Base-by-base conservation (phyloP, 2,888 invertebrate species). In the Sarcophaga caerulescens region DNA sequence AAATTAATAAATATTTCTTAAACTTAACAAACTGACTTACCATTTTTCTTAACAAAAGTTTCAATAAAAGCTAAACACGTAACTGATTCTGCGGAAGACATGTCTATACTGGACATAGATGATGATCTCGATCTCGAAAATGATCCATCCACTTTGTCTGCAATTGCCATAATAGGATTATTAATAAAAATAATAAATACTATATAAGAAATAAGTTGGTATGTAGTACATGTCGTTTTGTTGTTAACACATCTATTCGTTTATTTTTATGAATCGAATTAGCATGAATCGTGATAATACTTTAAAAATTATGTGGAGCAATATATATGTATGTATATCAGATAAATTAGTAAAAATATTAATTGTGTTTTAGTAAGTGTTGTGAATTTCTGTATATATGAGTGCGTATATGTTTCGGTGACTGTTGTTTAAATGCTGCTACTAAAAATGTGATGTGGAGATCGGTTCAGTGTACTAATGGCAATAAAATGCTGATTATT, bases 101-200 rank as follows among this genome's bases (percentile, higher is more conserved):
- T 98, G 94, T 99, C 99, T 93, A 99, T 95, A 94, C 98, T 99
- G 92, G 98, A 98, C 97, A 98, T 98, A 94, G 98, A 98, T 94
- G 98, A 98, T 93, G 98, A 98, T 92, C 99, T 96, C 89, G 99
- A 99, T 93, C 99, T 95, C 91, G 98, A 98, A 95, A 99, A 99
- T 90, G 98, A 97, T 94, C 96, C 97, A 95, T 99, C 99, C 95
- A 98, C 95, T 95, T 98, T 98, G 95, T 99, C 98, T 98, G 95
- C 95, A 94, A 96, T 96, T 83, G 77, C 80, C 68, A 71, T 47
- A 59, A 75, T 62, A 73, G 52, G 6, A 14, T 35, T 79, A 21
- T 71, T 63, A 75, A 52, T 59, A 75, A 75, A 75, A 69, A 12
- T 69, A 74, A 45, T 52, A 44, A 35, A 19, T 60, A 19, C n/a